These are phyloP conservation scores for Plebejus melissa DNA, from an alignment of 2,888 invertebrate species.

Conservation along the genomic window DNA sequence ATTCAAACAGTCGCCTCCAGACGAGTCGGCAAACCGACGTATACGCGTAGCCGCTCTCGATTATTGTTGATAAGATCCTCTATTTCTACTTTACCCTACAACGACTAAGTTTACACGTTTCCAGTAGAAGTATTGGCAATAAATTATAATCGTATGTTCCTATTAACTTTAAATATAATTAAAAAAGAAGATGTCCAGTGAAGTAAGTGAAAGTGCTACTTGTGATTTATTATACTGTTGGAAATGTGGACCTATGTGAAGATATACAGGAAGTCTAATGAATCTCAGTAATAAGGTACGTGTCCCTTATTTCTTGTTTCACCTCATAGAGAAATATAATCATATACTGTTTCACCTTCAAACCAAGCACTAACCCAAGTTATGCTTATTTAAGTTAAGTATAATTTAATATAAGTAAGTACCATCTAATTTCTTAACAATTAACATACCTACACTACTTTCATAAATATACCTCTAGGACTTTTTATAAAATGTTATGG, in stretches of 20 bases:
- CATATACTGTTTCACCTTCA: no score
- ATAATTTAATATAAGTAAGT: no score
- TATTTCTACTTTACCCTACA: background rate
- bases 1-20: conserved; percentile 21
- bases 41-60: background rate
- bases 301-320: background rate
- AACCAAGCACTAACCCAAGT: no score
- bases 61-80: conserved; percentile 2
- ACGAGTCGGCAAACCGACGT: conserved; percentile 14
- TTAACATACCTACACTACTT: no score
- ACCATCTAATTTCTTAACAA: no score
- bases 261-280: conserved; percentile 61
- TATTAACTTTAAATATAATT: background rate
- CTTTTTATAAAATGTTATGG: no score
- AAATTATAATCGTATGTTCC: background rate
- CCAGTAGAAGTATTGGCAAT: background rate
- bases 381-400: no score
- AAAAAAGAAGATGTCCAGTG: conserved; percentile 16
- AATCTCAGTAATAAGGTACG: conserved; percentile 63
- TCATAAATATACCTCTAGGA: no score
- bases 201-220: conserved; percentile 59
- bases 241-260: conserved; percentile 69
- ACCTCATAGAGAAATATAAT: no score
- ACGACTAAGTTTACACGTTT: conserved; percentile 14
- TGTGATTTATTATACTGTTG: conserved; percentile 51